These are phyloP conservation scores for Hiodon alosoides DNA, from an alignment of 2,113 vertebrate species.

Conservation along the genomic window DNA sequence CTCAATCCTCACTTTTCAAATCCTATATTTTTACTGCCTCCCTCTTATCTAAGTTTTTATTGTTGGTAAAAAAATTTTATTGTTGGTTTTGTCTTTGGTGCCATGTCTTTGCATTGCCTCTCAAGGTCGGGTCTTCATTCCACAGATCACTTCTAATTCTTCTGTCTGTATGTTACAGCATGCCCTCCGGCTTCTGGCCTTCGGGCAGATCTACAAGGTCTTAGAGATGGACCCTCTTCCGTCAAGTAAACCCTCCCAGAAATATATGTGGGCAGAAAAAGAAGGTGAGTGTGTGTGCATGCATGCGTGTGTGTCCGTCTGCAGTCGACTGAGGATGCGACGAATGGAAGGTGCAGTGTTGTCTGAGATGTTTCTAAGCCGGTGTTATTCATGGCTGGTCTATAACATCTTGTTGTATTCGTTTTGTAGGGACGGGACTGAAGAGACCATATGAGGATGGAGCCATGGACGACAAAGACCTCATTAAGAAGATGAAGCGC, in stretches of 20 bases:
- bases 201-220: slow-evolving; percentile 97
- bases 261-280: slow-evolving; percentile 94
- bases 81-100: too few species aligned
- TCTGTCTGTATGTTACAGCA: slow-evolving; percentile 67
- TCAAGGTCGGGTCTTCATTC: neutral
- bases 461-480: slow-evolving; percentile 88
- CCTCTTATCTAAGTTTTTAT: too few species aligned
- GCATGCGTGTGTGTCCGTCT: slow-evolving; percentile 18
- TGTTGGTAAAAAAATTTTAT: too few species aligned
- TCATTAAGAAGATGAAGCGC: slow-evolving; percentile 98
- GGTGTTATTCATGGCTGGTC: neutral
- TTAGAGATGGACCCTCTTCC: slow-evolving; percentile 97
- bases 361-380: neutral
- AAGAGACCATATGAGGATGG: slow-evolving; percentile 95
- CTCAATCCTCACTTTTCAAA: too few species aligned
- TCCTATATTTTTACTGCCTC: too few species aligned
- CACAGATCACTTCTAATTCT: neutral
- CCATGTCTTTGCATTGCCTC: too few species aligned
- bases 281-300: slow-evolving; percentile 70
- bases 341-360: neutral
- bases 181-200: slow-evolving; percentile 88
- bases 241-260: slow-evolving; percentile 93
- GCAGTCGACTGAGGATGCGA: neutral
- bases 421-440: slow-evolving; percentile 65
- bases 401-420: neutral